phyloP scores from a whole-genome alignment of 1,140 invertebrate species.

The Nomia melanderi region DNA sequence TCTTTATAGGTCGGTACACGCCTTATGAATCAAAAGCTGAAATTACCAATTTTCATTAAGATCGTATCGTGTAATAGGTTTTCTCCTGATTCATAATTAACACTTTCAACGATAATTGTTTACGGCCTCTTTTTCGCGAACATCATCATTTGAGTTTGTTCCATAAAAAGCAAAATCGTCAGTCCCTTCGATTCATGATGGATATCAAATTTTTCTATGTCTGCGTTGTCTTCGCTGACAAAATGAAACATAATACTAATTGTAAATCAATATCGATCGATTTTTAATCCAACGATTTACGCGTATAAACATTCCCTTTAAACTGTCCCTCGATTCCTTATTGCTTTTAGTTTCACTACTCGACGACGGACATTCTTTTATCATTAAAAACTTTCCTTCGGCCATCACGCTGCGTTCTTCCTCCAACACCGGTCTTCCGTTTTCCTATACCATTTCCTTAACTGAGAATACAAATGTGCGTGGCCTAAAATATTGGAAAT shows the following conservation, averaged over 20 bases:
- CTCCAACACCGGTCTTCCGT: constrained; percentile 5
- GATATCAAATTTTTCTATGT: too few species aligned
- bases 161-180: too few species aligned
- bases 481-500: too few species aligned
- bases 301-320: too few species aligned
- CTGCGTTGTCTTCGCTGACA: too few species aligned
- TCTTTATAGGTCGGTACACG: neutral
- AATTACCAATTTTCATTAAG: neutral
- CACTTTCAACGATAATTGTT: neutral
- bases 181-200: too few species aligned
- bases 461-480: too few species aligned
- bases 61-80: neutral
- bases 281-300: too few species aligned
- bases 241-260: too few species aligned
- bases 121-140: neutral
- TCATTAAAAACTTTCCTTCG: constrained; percentile 42
- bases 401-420: constrained; percentile 15
- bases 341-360: constrained; percentile 24
- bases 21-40: too few species aligned
- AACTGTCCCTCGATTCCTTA: neutral
- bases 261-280: too few species aligned
- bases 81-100: neutral
- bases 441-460: neutral
- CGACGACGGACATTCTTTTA: constrained; percentile 18
- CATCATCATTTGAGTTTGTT: neutral